Evolutionary conservation across 2,797 vertebrate species (phyloP).

Genomic region (Betta splendens): DNA sequence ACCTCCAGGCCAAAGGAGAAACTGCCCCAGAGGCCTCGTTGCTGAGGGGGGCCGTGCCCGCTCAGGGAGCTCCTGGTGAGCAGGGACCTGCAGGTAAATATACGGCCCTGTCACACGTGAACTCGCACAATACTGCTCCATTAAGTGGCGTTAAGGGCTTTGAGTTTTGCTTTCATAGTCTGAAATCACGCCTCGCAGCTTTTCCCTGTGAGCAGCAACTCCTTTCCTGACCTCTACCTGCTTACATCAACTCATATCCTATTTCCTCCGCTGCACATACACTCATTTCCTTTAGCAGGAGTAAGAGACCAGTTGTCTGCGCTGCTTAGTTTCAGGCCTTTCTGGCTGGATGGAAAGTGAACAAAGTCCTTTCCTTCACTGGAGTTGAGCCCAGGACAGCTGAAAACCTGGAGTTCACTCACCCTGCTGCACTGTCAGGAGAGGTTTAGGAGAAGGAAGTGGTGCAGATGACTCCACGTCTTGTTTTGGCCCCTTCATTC

Average conservation of each 20-base stretch:
- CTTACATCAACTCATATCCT: constrained; percentile 56
- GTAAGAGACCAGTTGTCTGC: constrained; percentile 30
- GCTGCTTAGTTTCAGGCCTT: constrained; percentile 44
- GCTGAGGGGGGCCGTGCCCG: constrained; percentile 80
- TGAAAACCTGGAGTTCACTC: constrained; percentile 41
- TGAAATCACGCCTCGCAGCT: constrained; percentile 40
- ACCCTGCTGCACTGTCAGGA: constrained; percentile 31
- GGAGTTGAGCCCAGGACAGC: constrained; percentile 43
- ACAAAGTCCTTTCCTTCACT: constrained; percentile 42
- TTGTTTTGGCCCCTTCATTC: too few relatives aligned
- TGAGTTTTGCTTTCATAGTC: constrained; percentile 42
- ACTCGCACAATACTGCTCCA: constrained; percentile 5
- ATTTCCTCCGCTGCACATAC: constrained; percentile 44
- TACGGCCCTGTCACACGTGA: neutral
- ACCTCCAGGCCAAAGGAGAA: constrained; percentile 56
- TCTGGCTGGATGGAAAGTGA: constrained; percentile 47
- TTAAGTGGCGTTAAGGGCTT: constrained; percentile 15
- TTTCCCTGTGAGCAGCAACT: constrained; percentile 21
- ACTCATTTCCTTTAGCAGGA: constrained; percentile 53
- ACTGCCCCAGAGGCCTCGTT: constrained; percentile 59
- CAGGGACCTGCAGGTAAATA: constrained; percentile 79
- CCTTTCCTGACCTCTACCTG: constrained; percentile 41
- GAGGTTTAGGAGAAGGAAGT: constrained; percentile 25
- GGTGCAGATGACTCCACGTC: too few relatives aligned
- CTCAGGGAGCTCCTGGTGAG: constrained; percentile 84